Conservation (phyloP, 2,113 vertebrate genomes). For the Meleagris gallopavo region DNA sequence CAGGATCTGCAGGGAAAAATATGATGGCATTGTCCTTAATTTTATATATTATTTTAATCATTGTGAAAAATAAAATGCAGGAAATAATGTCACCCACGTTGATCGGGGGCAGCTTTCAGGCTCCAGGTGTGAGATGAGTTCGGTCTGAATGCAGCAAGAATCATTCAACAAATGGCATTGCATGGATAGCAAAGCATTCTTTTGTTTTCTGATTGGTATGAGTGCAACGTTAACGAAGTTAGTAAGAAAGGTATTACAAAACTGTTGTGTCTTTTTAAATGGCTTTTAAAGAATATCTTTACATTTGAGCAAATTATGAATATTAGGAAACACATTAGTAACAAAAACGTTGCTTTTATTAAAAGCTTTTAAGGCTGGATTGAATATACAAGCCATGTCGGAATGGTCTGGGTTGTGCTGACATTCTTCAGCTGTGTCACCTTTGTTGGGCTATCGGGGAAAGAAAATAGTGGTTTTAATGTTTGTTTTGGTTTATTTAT, state of each 20-base stretch:
- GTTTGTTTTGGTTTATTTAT: background rate
- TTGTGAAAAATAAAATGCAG: background rate
- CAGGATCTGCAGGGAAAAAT: background rate
- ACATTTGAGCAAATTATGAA: slow-evolving; percentile 23
- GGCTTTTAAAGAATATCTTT: slow-evolving; percentile 27
- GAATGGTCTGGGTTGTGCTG: slow-evolving; percentile 44
- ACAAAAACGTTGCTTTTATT: slow-evolving; percentile 61
- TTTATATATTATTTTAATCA: background rate
- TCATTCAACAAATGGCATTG: background rate
- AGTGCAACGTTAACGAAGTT: background rate
- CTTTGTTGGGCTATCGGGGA: background rate
- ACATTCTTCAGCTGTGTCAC: background rate
- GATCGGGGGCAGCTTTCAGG: background rate
- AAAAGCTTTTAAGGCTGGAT: slow-evolving; percentile 43
- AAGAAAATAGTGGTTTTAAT: background rate
- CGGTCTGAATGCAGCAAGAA: background rate
- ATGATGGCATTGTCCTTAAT: background rate
- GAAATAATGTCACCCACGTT: background rate
- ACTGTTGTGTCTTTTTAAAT: background rate
- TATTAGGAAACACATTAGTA: slow-evolving; percentile 37
- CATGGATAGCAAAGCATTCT: background rate
- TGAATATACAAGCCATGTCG: slow-evolving; percentile 1
- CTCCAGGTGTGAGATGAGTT: background rate
- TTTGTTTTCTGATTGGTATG: background rate
- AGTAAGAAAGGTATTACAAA: slow-evolving; percentile 18